phyloP scores from a whole-genome alignment of 2,797 vertebrate genomes.

The Geotrypetes seraphini region DNA sequence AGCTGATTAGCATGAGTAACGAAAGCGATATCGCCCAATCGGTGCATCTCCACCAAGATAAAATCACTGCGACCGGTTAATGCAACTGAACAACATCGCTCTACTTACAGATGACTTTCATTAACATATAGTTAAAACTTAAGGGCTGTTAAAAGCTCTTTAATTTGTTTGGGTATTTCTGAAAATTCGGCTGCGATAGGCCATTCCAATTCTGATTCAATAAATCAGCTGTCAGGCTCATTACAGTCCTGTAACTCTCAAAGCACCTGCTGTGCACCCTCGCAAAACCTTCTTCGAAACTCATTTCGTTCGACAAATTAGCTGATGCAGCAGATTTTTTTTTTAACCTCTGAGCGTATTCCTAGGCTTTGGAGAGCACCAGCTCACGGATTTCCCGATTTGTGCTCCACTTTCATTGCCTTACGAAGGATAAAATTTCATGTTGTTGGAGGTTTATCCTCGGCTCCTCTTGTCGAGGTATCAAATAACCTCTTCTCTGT shows the following conservation, averaged over 20 bases:
- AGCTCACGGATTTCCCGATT: rapidly evolving
- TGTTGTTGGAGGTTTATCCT: neutral
- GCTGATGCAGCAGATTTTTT: neutral
- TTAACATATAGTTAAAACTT: conserved; percentile 17
- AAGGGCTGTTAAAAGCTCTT: neutral
- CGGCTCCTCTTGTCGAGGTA: neutral
- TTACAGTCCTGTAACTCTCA: no score
- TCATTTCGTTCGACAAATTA: neutral
- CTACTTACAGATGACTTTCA: conserved; percentile 4
- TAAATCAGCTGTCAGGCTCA: no score
- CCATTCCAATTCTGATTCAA: conserved; percentile 2
- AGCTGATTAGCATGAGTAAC: no score
- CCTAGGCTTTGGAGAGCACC: conserved; percentile 1
- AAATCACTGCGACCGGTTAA: conserved; percentile 1
- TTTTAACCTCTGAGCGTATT: conserved; percentile 1
- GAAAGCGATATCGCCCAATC: no score
- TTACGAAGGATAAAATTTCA: neutral
- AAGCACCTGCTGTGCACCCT: no score
- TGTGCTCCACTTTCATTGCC: neutral
- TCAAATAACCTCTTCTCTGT: neutral
- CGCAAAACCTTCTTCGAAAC: neutral
- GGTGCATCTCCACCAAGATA: conserved; percentile 16
- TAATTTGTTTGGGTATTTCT: conserved; percentile 5
- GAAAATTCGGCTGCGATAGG: neutral
- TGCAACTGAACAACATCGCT: neutral